Conservation (phyloP, 2,888 invertebrate genomes). For the Smittia aterrima region DNA sequence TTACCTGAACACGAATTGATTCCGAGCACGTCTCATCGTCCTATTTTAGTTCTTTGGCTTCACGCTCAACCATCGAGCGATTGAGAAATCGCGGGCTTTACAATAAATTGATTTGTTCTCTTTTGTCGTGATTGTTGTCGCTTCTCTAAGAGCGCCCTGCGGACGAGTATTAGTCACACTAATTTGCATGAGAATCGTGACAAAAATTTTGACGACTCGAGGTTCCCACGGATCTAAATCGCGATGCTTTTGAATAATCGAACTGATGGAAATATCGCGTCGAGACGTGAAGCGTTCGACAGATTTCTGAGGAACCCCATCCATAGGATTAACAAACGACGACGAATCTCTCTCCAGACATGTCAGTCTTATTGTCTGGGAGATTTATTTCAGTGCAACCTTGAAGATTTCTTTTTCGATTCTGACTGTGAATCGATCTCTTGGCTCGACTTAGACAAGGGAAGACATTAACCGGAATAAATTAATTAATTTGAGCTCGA, state of each 20-base stretch:
- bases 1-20: constrained; percentile 19
- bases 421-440: not conserved
- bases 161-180: constrained; percentile 21
- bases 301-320: not conserved
- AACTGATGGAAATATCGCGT: not conserved
- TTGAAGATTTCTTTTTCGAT: constrained; percentile 28
- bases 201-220: constrained; percentile 28
- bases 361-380: not conserved
- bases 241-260: not conserved
- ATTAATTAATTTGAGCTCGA: constrained; percentile 31
- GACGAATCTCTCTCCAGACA: not conserved
- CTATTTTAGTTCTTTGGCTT: constrained; percentile 23
- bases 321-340: not conserved
- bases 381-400: constrained; percentile 20
- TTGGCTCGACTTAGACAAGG: not conserved
- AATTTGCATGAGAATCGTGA: constrained; percentile 39
- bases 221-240: constrained; percentile 37
- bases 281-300: not conserved
- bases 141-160: not conserved
- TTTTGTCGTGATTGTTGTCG: not conserved
- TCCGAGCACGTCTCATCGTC: constrained; percentile 28
- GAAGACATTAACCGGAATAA: constrained; percentile 2
- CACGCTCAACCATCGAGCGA: not conserved
- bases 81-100: constrained; percentile 17
- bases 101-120: constrained; percentile 35